phyloP scores from a whole-genome alignment of 30 jellyfish, hydroid and myxozoan genomes.

The Turritopsis rubra region DNA sequence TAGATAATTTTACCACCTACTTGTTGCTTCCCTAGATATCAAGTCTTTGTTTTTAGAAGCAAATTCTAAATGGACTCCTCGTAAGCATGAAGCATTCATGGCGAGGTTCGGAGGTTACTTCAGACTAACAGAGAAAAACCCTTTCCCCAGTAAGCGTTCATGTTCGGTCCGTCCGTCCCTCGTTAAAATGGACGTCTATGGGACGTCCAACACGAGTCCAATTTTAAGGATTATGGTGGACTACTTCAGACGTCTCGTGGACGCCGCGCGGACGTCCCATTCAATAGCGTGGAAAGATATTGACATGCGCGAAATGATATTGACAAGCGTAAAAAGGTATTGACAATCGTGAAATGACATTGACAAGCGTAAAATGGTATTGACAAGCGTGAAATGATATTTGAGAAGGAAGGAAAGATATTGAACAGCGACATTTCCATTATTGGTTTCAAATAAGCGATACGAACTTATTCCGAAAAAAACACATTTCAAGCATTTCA shows the following conservation, averaged over 20 bases:
- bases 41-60: background rate
- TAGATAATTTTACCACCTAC: background rate
- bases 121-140: background rate
- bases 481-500: too few relatives aligned
- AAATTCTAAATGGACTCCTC: slow-evolving; percentile 8
- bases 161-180: background rate
- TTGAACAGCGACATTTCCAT: background rate
- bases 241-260: background rate
- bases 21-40: background rate
- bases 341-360: background rate
- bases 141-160: slow-evolving; percentile 4
- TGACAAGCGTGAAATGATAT: background rate
- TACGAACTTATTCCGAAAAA: background rate
- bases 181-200: background rate
- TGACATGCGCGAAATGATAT: background rate
- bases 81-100: background rate
- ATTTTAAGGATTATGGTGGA: background rate
- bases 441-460: background rate
- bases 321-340: background rate
- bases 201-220: background rate
- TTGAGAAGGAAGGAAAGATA: background rate
- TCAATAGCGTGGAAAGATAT: background rate
- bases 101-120: background rate
- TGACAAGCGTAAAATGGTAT: background rate
- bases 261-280: background rate